A percentile compares a stretch with the other conserved stretches of the same genome.
These are phyloP conservation scores for Myotis yumanensis DNA, from an alignment of 2,113 vertebrate genomes.

Conservation along the genomic window DNA sequence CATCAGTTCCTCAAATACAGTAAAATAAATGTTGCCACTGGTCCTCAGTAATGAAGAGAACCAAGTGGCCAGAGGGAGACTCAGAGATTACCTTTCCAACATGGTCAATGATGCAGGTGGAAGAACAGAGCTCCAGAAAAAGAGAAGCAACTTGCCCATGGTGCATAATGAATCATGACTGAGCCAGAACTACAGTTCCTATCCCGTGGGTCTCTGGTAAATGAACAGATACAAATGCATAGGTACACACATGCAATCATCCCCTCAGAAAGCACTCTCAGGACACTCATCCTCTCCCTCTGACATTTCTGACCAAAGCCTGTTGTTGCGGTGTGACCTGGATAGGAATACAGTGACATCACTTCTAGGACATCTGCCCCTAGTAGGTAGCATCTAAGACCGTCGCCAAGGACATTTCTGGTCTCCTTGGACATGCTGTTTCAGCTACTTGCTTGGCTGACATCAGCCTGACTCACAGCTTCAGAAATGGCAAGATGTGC, in stretches of 20 bases:
- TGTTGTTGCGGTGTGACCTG: slow-evolving; percentile 3
- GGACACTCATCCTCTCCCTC: background rate
- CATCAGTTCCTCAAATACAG: background rate
- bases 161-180: background rate
- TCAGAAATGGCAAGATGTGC: slow-evolving; percentile 65
- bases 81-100: background rate
- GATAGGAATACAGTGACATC: slow-evolving; percentile 57
- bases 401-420: slow-evolving; percentile 59
- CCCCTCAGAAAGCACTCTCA: background rate
- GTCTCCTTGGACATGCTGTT: slow-evolving; percentile 57
- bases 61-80: background rate
- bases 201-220: background rate
- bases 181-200: background rate
- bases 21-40: slow-evolving; percentile 3
- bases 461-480: slow-evolving; percentile 62
- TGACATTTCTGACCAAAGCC: background rate
- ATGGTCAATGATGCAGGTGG: background rate
- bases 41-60: background rate
- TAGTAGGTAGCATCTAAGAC: slow-evolving; percentile 53
- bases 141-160: background rate
- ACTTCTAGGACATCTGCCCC: slow-evolving; percentile 66
- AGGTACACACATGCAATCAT: background rate
- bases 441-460: slow-evolving; percentile 65
- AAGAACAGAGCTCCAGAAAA: background rate
- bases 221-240: background rate